Conservation (phyloP, 2,113 vertebrate genomes). For the Crypturellus undulatus region DNA sequence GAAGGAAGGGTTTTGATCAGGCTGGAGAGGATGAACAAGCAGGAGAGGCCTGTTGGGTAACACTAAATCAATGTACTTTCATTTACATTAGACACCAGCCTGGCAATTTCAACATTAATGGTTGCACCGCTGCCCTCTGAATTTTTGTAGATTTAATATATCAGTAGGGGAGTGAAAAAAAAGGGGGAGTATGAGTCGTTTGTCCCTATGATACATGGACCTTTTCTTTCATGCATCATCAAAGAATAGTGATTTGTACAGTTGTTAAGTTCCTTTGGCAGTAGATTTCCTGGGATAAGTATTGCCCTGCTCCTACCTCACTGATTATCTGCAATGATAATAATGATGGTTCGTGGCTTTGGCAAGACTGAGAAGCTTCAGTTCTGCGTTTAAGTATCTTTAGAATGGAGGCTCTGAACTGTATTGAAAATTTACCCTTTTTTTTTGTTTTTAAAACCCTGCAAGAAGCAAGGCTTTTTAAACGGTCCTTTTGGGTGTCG, state of each 20-base stretch:
- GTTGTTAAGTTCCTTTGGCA: not conserved
- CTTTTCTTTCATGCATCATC: not conserved
- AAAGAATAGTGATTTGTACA: not conserved
- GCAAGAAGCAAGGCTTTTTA: not conserved
- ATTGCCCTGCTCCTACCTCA: not conserved
- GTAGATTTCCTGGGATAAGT: not conserved
- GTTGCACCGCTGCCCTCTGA: constrained; percentile 31
- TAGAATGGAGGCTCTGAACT: constrained; percentile 6
- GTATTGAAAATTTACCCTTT: not conserved
- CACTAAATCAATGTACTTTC: constrained; percentile 47
- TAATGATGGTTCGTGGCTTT: not conserved
- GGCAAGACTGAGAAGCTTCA: not conserved
- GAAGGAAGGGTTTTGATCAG: constrained; percentile 49
- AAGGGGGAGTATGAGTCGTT: not conserved
- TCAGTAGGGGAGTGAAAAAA: not conserved
- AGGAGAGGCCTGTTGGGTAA: constrained; percentile 29
- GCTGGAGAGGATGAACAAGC: constrained; percentile 13
- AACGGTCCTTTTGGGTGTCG: not conserved
- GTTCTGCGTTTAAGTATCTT: constrained; percentile 39
- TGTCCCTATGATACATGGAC: not conserved
- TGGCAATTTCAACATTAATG: constrained; percentile 4
- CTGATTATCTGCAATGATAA: not conserved
- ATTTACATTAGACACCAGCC: constrained; percentile 63
- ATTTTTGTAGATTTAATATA: constrained; percentile 55
- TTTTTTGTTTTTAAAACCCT: not conserved